Conservation (phyloP, 2,888 invertebrate species). For the Eugnorisma glareosa region DNA sequence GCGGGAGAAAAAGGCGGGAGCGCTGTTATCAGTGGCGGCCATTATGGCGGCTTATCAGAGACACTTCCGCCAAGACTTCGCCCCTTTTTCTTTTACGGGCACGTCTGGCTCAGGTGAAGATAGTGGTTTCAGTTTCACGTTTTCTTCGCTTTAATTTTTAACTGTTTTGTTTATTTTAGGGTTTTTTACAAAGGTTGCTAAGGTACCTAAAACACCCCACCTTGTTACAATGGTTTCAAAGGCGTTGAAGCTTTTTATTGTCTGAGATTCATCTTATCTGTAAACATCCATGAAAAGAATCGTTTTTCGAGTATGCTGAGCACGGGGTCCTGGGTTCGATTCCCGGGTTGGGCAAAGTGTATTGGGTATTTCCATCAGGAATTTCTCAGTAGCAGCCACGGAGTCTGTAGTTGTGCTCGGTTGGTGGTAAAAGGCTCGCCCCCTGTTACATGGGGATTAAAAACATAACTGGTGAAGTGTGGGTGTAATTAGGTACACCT, state of each 20-base stretch:
- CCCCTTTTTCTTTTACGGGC: slow-evolving; percentile 90
- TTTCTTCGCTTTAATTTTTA: slow-evolving; percentile 71
- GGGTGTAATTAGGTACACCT: not conserved
- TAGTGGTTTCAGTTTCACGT: slow-evolving; percentile 71
- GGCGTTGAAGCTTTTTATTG: not conserved
- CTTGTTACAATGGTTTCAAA: slow-evolving; percentile 19
- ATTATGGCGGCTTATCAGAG: slow-evolving; percentile 90
- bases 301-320: not conserved
- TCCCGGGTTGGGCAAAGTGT: not conserved
- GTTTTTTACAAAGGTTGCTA: slow-evolving; percentile 14
- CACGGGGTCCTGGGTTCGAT: not conserved
- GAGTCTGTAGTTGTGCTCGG: not conserved
- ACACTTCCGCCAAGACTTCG: slow-evolving; percentile 85
- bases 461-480: not conserved
- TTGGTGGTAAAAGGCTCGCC: not conserved
- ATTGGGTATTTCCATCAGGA: not conserved
- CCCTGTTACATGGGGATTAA: not conserved
- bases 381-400: not conserved
- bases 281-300: not conserved
- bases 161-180: slow-evolving; percentile 64
- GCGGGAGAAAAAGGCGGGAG: slow-evolving; percentile 90
- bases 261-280: not conserved
- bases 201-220: no score
- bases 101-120: slow-evolving; percentile 85
- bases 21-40: slow-evolving; percentile 88